Evolutionary conservation across 2,888 invertebrate species (phyloP).

Genomic region (Heliconius ismenius): DNA sequence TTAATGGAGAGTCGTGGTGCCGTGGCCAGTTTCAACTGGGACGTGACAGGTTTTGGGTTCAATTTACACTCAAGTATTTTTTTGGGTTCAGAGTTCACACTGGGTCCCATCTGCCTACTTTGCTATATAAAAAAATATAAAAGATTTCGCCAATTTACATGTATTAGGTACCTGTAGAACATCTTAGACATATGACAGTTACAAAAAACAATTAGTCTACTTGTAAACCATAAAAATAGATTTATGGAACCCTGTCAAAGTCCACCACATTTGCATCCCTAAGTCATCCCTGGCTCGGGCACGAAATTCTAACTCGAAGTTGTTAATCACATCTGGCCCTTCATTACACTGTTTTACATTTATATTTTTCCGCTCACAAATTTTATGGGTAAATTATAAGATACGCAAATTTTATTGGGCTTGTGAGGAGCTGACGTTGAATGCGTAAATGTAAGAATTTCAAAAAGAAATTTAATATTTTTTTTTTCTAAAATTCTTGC

Average conservation of each 20-base stretch:
- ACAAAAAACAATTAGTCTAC: too few relatives aligned
- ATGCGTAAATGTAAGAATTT: background rate
- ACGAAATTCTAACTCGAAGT: constrained; percentile 55
- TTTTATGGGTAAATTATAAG: constrained; percentile 25
- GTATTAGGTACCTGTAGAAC: too few relatives aligned
- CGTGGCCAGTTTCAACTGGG: too few relatives aligned
- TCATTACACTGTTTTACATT: constrained; percentile 38
- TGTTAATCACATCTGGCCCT: constrained; percentile 40
- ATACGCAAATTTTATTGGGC: constrained; percentile 17
- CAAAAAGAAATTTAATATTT: too few relatives aligned
- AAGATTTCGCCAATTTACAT: too few relatives aligned
- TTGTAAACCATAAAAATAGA: constrained; percentile 38
- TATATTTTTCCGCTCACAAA: constrained; percentile 30
- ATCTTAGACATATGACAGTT: too few relatives aligned
- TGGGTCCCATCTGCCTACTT: too few relatives aligned
- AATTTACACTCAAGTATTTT: background rate
- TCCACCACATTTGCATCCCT: constrained; percentile 55
- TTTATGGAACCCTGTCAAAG: constrained; percentile 55
- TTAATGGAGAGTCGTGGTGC: too few relatives aligned
- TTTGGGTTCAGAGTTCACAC: too few relatives aligned
- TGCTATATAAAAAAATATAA: too few relatives aligned
- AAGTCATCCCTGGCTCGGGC: constrained; percentile 47
- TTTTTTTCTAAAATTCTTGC: too few relatives aligned
- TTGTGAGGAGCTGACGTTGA: background rate
- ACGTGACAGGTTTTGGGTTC: background rate